Conservation (phyloP, 2,113 vertebrate species). For the Platysternon megacephalum region DNA sequence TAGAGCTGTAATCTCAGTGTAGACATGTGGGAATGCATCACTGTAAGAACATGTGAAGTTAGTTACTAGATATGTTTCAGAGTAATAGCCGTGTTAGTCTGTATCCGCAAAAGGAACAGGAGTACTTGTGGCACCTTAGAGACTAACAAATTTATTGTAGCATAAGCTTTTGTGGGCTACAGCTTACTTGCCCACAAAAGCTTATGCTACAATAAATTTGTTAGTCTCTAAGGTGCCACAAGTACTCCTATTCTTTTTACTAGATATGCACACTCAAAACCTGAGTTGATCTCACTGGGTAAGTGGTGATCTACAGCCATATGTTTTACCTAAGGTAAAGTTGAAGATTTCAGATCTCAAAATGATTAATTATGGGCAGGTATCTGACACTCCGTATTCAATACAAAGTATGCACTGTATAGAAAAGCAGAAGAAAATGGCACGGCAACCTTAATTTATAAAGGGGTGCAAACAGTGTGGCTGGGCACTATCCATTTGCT, state of each 20-base stretch:
- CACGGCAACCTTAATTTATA: not conserved
- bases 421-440: not conserved
- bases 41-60: not conserved
- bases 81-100: too few relatives aligned
- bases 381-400: not conserved
- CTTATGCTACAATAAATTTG: too few relatives aligned
- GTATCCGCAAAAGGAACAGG: too few relatives aligned
- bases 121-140: too few relatives aligned
- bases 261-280: not conserved
- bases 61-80: not conserved
- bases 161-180: too few relatives aligned
- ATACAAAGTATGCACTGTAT: not conserved
- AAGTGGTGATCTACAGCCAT: not conserved
- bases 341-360: not conserved
- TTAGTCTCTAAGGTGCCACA: too few relatives aligned
- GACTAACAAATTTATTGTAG: too few relatives aligned
- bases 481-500: not conserved
- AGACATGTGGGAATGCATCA: not conserved
- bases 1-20: not conserved
- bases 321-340: not conserved
- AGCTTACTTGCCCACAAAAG: too few relatives aligned
- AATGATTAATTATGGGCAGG: not conserved
- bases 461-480: not conserved
- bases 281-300: not conserved
- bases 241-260: too few relatives aligned